Base-by-base conservation (phyloP, 2,113 vertebrate genomes). In the Oreochromis spilurus region DNA sequence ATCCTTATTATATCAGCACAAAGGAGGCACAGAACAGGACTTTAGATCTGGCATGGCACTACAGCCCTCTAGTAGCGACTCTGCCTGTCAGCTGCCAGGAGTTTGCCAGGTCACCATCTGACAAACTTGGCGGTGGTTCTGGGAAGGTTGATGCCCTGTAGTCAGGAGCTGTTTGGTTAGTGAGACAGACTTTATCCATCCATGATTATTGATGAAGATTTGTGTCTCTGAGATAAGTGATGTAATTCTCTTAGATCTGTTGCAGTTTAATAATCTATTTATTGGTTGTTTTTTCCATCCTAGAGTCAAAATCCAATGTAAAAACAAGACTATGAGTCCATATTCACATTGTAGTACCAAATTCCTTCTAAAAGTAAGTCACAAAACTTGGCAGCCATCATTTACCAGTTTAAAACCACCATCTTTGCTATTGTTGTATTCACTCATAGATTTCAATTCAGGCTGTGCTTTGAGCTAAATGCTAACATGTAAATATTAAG, bases 1-100 rank as follows among this genome's bases (percentile, higher is more conserved):
- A 90, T 90, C 82, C 90, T 93, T 94, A 93, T 94, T 95, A 94
- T 94, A 94, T 93, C 88, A 89, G 84, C 86, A 94, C 94, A 96
- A 94, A 95, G 72, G 84, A 82, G 52, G 85, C 45, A 75, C 60
- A 60, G 83, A 81, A 87, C 88, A 60, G 84, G 80, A 88, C 88
- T 91, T 91, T 79, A 86, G 82, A 72, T 72, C 86, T 95, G 90
- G 93, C 88, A 88, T 65, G 84, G 83, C 75, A 83, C 84, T 24
- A 40, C 62, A 55, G 75, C 38, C 58, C 34, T 92, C 52, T 81
- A 29, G 48, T 79, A 87, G 85, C 77, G 52, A 53, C 81, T 88
- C 70, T 77, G 65, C 54, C 84, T 86, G 92, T 92, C 88, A 91
- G 93, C 86, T 83, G 88, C 79, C 88, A 86, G 43, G 52, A 82